phyloP scores from a whole-genome alignment of 2,113 vertebrate genomes.

The Zosterops borbonicus region DNA sequence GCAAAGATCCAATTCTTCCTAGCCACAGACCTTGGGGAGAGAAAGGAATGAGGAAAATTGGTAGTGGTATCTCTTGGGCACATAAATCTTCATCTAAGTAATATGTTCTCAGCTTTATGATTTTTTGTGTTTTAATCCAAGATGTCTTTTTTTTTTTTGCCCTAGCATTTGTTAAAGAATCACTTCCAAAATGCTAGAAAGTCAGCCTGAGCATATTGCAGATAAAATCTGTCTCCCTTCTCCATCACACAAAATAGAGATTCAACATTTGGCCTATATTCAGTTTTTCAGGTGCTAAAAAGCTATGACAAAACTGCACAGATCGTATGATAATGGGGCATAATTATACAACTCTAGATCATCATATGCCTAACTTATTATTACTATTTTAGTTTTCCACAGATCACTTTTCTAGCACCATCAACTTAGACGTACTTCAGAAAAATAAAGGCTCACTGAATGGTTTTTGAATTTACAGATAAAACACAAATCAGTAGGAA shows the following conservation, averaged over 20 bases:
- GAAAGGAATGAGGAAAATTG: not conserved
- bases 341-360: conserved; percentile 61
- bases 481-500: not conserved
- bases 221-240: conserved; percentile 68
- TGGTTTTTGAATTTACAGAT: not conserved
- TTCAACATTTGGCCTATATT: conserved; percentile 66
- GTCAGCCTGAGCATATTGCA: conserved; percentile 68
- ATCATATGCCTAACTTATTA: conserved; percentile 66
- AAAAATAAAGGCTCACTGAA: not conserved
- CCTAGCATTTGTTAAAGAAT: conserved; percentile 60
- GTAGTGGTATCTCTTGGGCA: not conserved
- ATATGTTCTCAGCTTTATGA: conserved; percentile 46
- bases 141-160: conserved; percentile 4
- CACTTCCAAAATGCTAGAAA: conserved; percentile 68
- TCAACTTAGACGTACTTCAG: not conserved
- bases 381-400: conserved; percentile 41
- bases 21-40: not conserved
- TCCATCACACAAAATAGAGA: conserved; percentile 61
- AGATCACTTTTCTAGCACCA: conserved; percentile 15
- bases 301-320: conserved; percentile 65
- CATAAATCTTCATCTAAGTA: conserved; percentile 52
- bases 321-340: conserved; percentile 67
- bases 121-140: conserved; percentile 62
- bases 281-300: conserved; percentile 69
- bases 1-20: not conserved